Base-by-base conservation (phyloP, 2,888 invertebrate species). In the Cephus runcator region DNA sequence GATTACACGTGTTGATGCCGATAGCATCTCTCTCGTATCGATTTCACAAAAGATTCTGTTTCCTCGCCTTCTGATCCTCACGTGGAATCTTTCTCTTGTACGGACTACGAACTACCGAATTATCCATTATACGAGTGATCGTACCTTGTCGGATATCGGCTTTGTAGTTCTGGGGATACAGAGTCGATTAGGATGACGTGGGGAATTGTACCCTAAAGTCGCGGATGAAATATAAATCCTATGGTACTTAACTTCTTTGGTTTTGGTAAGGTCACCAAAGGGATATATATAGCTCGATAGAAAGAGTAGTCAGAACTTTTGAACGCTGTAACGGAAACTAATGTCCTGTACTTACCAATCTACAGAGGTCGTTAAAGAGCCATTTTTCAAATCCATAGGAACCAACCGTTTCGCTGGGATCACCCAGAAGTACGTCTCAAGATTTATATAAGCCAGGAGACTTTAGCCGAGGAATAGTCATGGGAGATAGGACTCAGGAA, bases 1-100 rank as follows among this genome's bases (percentile, higher is more conserved):
- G 87, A 89, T 90, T 90, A 91, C 91, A 91, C 90, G 90, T 91
- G 91, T 91, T 90, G 87, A 89, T 88, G 80, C 83, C 86, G 91
- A 91, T 91, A 91, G 84, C 85, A 90, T 91, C 90, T 88, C 83
- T 83, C 82, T 85, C 86, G 90, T 90, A 90, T 91, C 91, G 90
- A 91, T 91, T 91, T 90, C 91, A 90, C 90, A 85, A 88, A 88
- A 90, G 88, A 86, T 81, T 77, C 76, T 71, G 31, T 34, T 71
- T 31, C 71, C 71, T 71, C 31, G 71, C 71, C 71, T 31, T 71
- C 15, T 9, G 71, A 71, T 71, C 23, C 56, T 56, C 56, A 1
- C 56, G 56, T 56, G 56, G 56, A 56, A 23, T 56, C 23, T 23
- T 56, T 2, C 56, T 56, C 23, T 23, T 23, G 23, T 56, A 56